Base-by-base conservation (phyloP, 1,140 invertebrate genomes). In the Cydia amplana region DNA sequence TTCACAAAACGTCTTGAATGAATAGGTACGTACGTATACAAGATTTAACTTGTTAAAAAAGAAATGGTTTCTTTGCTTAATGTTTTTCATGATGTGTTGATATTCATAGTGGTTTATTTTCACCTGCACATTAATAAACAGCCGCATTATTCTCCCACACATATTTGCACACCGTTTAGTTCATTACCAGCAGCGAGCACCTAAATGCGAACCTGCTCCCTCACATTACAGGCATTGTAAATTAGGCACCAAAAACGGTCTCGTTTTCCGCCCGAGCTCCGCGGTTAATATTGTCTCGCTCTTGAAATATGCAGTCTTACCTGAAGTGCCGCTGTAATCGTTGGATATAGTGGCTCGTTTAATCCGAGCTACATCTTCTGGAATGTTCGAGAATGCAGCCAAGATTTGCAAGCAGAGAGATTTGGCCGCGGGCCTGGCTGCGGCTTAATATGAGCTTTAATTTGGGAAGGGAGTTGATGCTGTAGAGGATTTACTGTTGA, bases 231-330 rank as follows among this genome's bases (percentile, higher is more conserved):
- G 77, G 79, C 83, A 83, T 84, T 87, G 87, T 91, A 90, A 90
- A 91, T 90, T 91, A 91, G 85, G 80, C 82, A 86, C 87, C 89
- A 91, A 91, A 91, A 90, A 90, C 90, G 85, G 89, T 89, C 89
- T 90, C 89, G 85, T 90, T 89, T 89, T 89, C 88, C 89, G 83
- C 85, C 76, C 85, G 84, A 89, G 85, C 79, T 83, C 87, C 83
- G 84, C 84, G 81, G 85, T 88, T 91, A 92, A 92, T 92, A 91
- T 90, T 90, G 88, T 92, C 89, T 91, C 85, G 83, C 83, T 83
- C 84, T 82, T 88, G 82, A 90, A 90, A 90, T 90, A 91, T 90
- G 87, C 88, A 88, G 83, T 81, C 87, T 91, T 87, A 91, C 90
- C 90, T 91, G 87, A 83, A 82, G 81, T 84, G 85, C 83, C 77